phyloP scores from a whole-genome alignment of 2,888 invertebrate species.

The Lithophane semibrunnea region DNA sequence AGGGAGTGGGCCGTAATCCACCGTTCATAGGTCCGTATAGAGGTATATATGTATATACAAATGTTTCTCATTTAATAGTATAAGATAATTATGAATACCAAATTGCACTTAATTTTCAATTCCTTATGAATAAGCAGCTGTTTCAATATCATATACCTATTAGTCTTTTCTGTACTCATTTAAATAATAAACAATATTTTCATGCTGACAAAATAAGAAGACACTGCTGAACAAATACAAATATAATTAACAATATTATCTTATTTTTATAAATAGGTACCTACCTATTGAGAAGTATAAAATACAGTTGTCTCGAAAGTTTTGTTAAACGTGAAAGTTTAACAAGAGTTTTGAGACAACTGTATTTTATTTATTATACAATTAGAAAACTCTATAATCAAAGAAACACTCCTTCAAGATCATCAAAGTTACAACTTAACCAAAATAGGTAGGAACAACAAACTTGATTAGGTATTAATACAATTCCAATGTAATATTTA shows the following conservation, averaged over 20 bases:
- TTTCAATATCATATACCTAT: conserved; percentile 8
- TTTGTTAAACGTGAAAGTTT: too few relatives aligned
- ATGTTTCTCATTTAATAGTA: too few relatives aligned
- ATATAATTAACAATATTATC: not conserved
- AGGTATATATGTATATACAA: too few relatives aligned
- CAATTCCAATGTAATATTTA: not conserved
- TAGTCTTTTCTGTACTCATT: not conserved
- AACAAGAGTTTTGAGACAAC: too few relatives aligned
- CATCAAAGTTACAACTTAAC: not conserved
- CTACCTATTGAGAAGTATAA: not conserved
- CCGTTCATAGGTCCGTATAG: too few relatives aligned
- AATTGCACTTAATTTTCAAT: not conserved
- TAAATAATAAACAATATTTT: conserved; percentile 13
- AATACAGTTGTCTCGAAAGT: not conserved
- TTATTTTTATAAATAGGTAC: not conserved
- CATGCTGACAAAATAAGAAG: not conserved
- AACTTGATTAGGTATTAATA: not conserved
- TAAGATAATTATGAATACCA: not conserved
- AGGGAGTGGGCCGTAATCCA: too few relatives aligned
- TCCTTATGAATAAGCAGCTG: conserved; percentile 24
- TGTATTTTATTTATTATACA: too few relatives aligned
- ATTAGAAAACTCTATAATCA: not conserved
- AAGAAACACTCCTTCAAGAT: not conserved
- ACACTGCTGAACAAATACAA: conserved; percentile 32
- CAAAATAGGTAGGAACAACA: not conserved